These are phyloP conservation scores for Metridium senile DNA, from an alignment of 92 coral and sea anemone genomes.

Conservation along the genomic window DNA sequence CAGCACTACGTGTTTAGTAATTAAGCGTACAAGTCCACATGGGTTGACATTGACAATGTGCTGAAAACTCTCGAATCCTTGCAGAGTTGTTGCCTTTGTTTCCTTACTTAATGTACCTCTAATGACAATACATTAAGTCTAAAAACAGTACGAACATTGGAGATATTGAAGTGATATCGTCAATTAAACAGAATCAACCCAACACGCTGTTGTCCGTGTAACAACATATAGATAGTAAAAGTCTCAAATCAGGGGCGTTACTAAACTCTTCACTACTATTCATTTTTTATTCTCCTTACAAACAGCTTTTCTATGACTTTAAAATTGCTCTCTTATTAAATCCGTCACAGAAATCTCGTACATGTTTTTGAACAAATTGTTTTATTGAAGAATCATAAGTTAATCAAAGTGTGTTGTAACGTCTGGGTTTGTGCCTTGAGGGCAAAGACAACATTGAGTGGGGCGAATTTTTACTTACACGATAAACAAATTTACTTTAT, in stretches of 20 bases:
- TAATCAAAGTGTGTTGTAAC: not conserved
- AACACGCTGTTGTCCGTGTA: constrained; percentile 4
- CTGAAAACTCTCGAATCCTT: not conserved
- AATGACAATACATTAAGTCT: constrained; percentile 10
- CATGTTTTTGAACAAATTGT: not conserved
- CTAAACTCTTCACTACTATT: not conserved
- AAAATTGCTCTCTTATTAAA: not conserved
- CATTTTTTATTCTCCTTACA: not conserved
- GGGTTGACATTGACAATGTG: not conserved
- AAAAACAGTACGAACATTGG: constrained; percentile 13
- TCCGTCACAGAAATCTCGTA: not conserved
- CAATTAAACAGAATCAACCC: constrained; percentile 6
- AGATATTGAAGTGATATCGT: constrained; percentile 17
- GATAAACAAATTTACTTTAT: not conserved
- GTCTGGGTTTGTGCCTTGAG: constrained; percentile 6
- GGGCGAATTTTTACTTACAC: not conserved
- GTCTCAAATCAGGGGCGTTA: constrained; percentile 7
- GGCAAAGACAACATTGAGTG: not conserved
- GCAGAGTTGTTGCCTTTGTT: not conserved
- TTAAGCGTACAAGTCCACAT: not conserved
- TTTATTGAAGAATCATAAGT: not conserved
- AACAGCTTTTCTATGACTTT: not conserved
- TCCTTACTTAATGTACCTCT: constrained; percentile 1
- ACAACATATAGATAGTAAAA: not conserved
- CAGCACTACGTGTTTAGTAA: not conserved